Evolutionary conservation across 2,888 invertebrate genomes (phyloP).

Genomic region (Zele albiditarsus): DNA sequence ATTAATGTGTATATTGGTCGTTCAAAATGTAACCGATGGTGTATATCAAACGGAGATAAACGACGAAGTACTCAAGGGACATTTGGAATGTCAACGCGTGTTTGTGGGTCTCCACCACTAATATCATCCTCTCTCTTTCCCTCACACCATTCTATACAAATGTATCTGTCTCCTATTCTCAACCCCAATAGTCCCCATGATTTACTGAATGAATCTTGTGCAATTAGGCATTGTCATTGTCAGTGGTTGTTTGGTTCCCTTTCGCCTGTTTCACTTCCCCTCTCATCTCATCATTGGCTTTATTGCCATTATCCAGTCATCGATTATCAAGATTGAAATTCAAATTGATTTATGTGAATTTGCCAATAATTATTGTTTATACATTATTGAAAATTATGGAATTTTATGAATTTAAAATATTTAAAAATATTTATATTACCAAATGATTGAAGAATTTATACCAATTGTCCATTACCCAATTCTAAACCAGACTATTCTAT

Average conservation of each 20-base stretch:
- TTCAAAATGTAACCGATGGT: slow-evolving; percentile 6
- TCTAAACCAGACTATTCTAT: too few species aligned
- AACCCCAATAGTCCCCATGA: slow-evolving; percentile 21
- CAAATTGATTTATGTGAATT: neutral
- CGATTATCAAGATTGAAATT: slow-evolving; percentile 15
- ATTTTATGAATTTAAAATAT: too few species aligned
- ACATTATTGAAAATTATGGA: neutral
- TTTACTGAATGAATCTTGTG: slow-evolving; percentile 38
- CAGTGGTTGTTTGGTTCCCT: neutral
- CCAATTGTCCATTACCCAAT: too few species aligned
- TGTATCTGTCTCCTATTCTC: neutral
- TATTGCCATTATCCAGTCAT: slow-evolving; percentile 6
- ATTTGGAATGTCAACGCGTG: slow-evolving; percentile 41
- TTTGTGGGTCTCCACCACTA: slow-evolving; percentile 42
- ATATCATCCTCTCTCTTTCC: slow-evolving; percentile 27
- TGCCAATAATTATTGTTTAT: neutral
- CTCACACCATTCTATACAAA: slow-evolving; percentile 12
- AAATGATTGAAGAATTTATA: too few species aligned
- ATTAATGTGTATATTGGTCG: slow-evolving; percentile 15
- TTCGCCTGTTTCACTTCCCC: neutral
- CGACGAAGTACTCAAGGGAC: slow-evolving; percentile 47
- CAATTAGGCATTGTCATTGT: slow-evolving; percentile 31
- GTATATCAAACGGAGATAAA: slow-evolving; percentile 49
- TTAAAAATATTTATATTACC: too few species aligned
- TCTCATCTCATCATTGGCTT: slow-evolving; percentile 13